These are phyloP conservation scores for Coenobita brevimanus DNA, from an alignment of 1,140 invertebrate genomes.

Conservation along the genomic window DNA sequence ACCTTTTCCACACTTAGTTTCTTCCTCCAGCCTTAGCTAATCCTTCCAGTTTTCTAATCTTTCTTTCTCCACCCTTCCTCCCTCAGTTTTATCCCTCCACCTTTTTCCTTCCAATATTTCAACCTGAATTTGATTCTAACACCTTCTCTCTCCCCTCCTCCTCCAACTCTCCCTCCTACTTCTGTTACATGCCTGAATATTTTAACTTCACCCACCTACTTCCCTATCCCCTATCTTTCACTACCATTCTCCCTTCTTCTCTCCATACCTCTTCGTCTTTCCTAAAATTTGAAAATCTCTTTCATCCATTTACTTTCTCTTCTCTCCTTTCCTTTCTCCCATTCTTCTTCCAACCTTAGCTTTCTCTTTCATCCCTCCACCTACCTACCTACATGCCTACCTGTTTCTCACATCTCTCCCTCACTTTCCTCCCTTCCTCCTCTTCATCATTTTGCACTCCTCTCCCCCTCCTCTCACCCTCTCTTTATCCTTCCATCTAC, in stretches of 20 bases:
- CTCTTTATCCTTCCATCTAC: not conserved
- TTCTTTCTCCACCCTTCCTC: too few relatives aligned
- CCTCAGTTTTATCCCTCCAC: too few relatives aligned
- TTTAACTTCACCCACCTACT: not conserved
- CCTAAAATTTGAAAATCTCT: not conserved
- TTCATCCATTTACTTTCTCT: not conserved
- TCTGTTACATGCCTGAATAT: not conserved
- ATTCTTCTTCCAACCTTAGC: too few relatives aligned
- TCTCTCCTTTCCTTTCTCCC: conserved; percentile 1
- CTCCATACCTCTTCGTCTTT: not conserved
- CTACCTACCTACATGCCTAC: too few relatives aligned
- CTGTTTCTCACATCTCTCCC: too few relatives aligned
- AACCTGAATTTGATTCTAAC: too few relatives aligned
- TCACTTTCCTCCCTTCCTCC: not conserved
- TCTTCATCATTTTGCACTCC: too few relatives aligned
- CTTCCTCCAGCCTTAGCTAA: too few relatives aligned
- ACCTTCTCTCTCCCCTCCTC: not conserved
- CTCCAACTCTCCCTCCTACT: not conserved
- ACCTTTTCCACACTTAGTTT: too few relatives aligned
- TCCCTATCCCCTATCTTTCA: not conserved
- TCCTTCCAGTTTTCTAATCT: too few relatives aligned
- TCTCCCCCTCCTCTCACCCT: not conserved
- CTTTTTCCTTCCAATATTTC: too few relatives aligned
- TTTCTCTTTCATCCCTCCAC: too few relatives aligned
- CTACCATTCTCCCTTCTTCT: not conserved